Evolutionary conservation across 2,888 invertebrate species (phyloP), one percentile per base, ranked within the genome.

Genomic region (Yponomeuta evonymella): DNA sequence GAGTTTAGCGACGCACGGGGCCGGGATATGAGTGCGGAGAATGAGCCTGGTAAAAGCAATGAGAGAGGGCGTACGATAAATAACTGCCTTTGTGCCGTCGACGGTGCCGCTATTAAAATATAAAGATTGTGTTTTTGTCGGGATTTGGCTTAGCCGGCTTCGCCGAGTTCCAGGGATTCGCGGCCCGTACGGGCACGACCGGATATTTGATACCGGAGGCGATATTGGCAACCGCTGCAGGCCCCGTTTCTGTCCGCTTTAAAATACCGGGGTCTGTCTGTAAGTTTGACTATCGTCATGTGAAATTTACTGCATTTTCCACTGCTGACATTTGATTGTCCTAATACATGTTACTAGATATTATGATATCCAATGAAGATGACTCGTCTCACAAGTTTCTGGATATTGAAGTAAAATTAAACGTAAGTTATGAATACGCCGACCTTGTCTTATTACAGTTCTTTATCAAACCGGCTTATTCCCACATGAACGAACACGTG

Each of bases 11-110:
- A 58, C 74, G n/a, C 63, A 3, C 29, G 75, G 72, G 43, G 36
- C 30, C 63, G 10, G 23, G 43, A 75, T 84, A 83, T 87, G 88
- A 15, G 86, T 88, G 86, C 89, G 84, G 79, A 79, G 81, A 83
- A 78, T 80, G 79, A 76, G 82, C 79, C 81, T 79, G 81, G 82
- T 80, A 79, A 84, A 88, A 87, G 91, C 91, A 90, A 90, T 90
- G 90, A 89, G 90, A 91, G 91, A 92, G 91, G 91, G 91, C 91
- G 91, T 89, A 85, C 89, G 89, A 92, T 91, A 90, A 91, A 91
- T 90, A 89, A 91, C 89, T 89, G 88, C 90, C 90, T 92, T 91
- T 90, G 90, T 86, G 88, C 88, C 87, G 88, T 90, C 90, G 89
- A 89, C 90, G 90, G 85, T 82, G 67, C 82, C 82, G 86, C 88